Conservation (phyloP, 2,113 vertebrate genomes). For the Trachemys scripta region DNA sequence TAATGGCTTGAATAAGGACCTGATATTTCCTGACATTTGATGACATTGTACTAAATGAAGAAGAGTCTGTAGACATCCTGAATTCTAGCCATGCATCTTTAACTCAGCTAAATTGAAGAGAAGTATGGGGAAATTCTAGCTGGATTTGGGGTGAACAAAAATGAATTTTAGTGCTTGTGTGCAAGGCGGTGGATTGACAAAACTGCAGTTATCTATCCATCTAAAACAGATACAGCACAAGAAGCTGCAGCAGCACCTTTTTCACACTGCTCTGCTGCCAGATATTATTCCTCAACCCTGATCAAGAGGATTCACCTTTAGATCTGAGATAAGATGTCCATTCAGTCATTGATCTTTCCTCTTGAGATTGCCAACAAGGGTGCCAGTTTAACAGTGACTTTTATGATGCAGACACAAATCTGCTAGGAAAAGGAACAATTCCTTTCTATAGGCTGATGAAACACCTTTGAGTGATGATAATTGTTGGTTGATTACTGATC, state of each 20-base stretch:
- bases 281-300: not conserved
- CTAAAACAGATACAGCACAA: not conserved
- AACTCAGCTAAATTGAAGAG: not conserved
- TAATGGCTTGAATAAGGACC: slow-evolving; percentile 58
- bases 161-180: not conserved
- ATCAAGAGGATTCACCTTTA: not conserved
- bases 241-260: not conserved
- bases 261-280: slow-evolving; percentile 1
- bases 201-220: not conserved
- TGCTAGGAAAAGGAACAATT: not conserved
- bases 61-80: not conserved
- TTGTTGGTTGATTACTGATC: not conserved
- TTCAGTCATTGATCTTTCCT: not conserved
- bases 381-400: slow-evolving; percentile 1
- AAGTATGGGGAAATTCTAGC: not conserved
- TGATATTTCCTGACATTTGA: slow-evolving; percentile 51
- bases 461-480: not conserved
- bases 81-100: slow-evolving; percentile 5
- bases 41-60: slow-evolving; percentile 45
- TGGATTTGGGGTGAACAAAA: not conserved
- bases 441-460: slow-evolving; percentile 21
- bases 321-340: not conserved
- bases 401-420: slow-evolving; percentile 23
- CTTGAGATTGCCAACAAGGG: not conserved
- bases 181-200: not conserved